Conservation (phyloP, 1,140 invertebrate species). For the Drosophila yakuba region DNA sequence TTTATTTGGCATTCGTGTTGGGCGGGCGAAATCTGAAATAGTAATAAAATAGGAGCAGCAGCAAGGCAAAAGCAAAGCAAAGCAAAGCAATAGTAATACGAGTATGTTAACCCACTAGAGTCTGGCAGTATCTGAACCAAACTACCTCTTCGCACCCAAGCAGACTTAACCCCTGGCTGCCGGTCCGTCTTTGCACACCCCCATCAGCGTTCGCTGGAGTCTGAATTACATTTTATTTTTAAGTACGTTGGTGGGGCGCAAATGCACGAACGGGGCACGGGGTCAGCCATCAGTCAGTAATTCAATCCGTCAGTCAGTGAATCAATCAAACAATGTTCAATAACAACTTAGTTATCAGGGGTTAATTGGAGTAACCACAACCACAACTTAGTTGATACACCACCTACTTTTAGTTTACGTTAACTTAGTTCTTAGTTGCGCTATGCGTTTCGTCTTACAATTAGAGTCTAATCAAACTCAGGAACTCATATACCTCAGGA, state of each 20-base stretch:
- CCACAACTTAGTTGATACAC: slow-evolving; percentile 32
- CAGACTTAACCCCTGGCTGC: slow-evolving; percentile 9
- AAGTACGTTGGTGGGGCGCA: slow-evolving; percentile 64
- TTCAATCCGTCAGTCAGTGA: slow-evolving; percentile 49
- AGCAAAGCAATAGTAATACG: slow-evolving; percentile 37
- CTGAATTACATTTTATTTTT: slow-evolving; percentile 84
- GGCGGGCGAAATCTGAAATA: not conserved
- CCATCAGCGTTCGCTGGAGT: slow-evolving; percentile 74
- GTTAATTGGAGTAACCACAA: slow-evolving; percentile 44
- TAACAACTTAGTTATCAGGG: slow-evolving; percentile 39
- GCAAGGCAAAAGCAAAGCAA: not conserved
- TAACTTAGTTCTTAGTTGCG: slow-evolving; percentile 52
- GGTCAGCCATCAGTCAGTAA: slow-evolving; percentile 31
- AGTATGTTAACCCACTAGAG: slow-evolving; percentile 27
- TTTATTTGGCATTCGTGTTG: slow-evolving; percentile 38
- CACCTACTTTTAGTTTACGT: slow-evolving; percentile 29
- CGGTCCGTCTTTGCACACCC: not conserved
- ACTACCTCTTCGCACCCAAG: slow-evolving; percentile 35
- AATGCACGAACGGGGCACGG: not conserved
- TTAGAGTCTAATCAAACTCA: slow-evolving; percentile 72
- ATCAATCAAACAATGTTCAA: slow-evolving; percentile 35
- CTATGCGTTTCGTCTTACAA: slow-evolving; percentile 40
- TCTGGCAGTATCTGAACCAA: slow-evolving; percentile 39
- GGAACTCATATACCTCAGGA: slow-evolving; percentile 84
- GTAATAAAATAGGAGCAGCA: not conserved